Evolutionary conservation across 2,113 vertebrate genomes (phyloP), one percentile per base, ranked within the genome.

Genomic region (Epinephelus lanceolatus): DNA sequence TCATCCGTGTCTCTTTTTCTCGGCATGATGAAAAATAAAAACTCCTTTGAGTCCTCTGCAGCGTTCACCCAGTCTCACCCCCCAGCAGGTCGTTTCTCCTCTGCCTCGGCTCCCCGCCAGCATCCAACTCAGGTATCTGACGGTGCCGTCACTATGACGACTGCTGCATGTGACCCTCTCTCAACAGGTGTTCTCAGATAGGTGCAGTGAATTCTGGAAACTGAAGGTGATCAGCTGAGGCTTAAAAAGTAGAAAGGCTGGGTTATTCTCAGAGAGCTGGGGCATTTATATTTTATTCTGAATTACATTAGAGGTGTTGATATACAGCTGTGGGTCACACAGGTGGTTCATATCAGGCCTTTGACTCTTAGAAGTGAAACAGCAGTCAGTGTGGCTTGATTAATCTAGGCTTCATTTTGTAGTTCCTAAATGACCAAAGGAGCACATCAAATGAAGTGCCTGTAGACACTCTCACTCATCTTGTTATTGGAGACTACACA

Each of bases 1-100:
- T 97, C 94, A n/a, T 97, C 78, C 0, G 91, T 30, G 8, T 94
- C 89, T 59, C 62, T 92, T 93, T 96, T 97, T 93, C 95, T 96
- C 10, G 94, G 96, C 98, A 99, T 99, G 93, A 72, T 95, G 68
- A 52, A 56, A 68, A 56, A 40, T 59, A 45, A 55, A 52, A 42
- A 13, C 21, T 80, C 51, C 53, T 76, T 8, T 47, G 45, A 8
- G 59, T 71, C 45, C 68, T 69, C 21, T 63, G 23, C 57, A 21
- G 67, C 2, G n/a, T 42, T 66, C 12, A n/a, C 30, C 65, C 40
- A 5, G 42, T 57, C 56, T 25, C 4, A 7, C 19, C 9, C 83
- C 55, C 18, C 30, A 49, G 23, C 42, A 62, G 49, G 55, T 56
- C 60, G 15, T 12, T 49, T 72, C 77, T 73, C 62, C 74, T 75